phyloP scores from a whole-genome alignment of 2,113 vertebrate genomes.

The Chlorocebus sabaeus region DNA sequence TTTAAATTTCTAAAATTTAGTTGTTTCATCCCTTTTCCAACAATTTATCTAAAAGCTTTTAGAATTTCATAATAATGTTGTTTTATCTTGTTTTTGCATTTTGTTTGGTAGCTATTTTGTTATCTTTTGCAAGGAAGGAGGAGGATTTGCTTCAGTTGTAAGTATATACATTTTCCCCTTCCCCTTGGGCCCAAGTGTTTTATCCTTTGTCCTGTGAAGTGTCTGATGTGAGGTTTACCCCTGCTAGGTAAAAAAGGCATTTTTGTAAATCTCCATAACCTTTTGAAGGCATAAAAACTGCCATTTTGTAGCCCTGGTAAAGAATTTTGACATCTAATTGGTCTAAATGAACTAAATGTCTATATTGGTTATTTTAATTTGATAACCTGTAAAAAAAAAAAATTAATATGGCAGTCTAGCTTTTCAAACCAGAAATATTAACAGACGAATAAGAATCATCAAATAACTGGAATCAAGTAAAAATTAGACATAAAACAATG shows the following conservation, averaged over 20 bases:
- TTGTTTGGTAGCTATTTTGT: not conserved
- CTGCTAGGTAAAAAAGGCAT: not conserved
- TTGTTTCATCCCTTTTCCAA: not conserved
- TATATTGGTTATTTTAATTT: not conserved
- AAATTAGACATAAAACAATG: not conserved
- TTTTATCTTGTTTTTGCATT: not conserved
- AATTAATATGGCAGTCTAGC: not conserved
- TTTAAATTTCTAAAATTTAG: not conserved
- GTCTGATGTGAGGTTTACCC: not conserved
- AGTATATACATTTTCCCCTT: not conserved
- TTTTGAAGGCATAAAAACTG: not conserved
- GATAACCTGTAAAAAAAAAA: not conserved
- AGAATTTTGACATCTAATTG: not conserved
- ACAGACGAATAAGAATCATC: not conserved
- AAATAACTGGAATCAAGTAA: not conserved
- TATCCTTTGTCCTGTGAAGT: not conserved
- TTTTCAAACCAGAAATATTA: not conserved
- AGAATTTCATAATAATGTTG: not conserved
- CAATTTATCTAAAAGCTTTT: not conserved
- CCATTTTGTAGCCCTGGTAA: not conserved
- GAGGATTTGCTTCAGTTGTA: not conserved
- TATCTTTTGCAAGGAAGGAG: not conserved
- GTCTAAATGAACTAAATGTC: not conserved
- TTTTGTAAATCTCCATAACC: not conserved
- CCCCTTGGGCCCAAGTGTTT: not conserved